Conservation (phyloP, 2,113 vertebrate genomes). For the Phrynosoma blainvillii region DNA sequence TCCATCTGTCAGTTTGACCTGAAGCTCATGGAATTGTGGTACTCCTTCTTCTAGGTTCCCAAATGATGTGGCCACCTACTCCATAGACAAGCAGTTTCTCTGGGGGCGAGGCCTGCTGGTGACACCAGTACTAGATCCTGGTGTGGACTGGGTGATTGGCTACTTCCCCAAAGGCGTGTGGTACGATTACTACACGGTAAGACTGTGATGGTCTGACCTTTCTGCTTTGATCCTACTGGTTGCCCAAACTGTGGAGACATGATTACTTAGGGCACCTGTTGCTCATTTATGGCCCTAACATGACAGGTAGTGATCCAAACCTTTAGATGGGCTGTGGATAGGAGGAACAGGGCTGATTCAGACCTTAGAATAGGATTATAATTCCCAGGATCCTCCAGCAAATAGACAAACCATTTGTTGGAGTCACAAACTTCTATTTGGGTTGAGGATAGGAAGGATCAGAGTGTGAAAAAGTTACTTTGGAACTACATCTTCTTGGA, state of each 20-base stretch:
- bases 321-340: not conserved
- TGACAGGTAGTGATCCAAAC: not conserved
- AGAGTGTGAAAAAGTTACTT: not conserved
- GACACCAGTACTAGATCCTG: slow-evolving; percentile 83
- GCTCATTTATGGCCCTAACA: too few species aligned
- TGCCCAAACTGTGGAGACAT: too few species aligned
- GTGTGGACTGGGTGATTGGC: slow-evolving; percentile 74
- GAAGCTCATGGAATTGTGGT: too few species aligned
- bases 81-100: slow-evolving; percentile 86
- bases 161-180: slow-evolving; percentile 85
- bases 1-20: too few species aligned
- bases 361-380: too few species aligned
- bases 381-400: too few species aligned
- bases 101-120: slow-evolving; percentile 86
- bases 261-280: not conserved
- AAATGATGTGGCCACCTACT: slow-evolving; percentile 75
- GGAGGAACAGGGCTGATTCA: too few species aligned
- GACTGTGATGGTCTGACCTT: not conserved
- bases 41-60: slow-evolving; percentile 75
- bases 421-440: too few species aligned
- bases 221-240: not conserved
- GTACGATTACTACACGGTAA: slow-evolving; percentile 88
- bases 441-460: too few species aligned
- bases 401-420: too few species aligned
- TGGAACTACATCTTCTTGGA: not conserved